Evolutionary conservation across 2,113 vertebrate genomes (phyloP), one percentile per base, ranked within the genome.

Genomic region (Cynopterus brachyotis): DNA sequence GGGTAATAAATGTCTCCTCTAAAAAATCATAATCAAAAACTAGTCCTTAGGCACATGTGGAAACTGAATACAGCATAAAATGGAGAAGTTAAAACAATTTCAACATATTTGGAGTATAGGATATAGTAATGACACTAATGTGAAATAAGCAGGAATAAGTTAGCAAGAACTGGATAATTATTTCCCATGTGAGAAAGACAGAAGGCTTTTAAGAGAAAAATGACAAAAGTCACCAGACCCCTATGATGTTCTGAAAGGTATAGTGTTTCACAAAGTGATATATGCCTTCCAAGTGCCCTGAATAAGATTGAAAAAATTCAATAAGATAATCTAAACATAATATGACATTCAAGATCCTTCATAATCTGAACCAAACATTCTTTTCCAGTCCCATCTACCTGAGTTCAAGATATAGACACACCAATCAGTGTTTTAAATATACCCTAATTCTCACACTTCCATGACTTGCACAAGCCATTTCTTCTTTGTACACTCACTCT

Each of bases 261-360:
- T 5, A 32, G 40, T 83, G 32, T 73, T 96, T 95, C 62, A 90
- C 15, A 88, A 86, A 79, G 35, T 76, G 12, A 20, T 55, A 40
- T 60, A 73, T 75, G 28, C n/a, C 59, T 95, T 78, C 15, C 40
- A 90, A 90, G 10, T 66, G 5, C 60, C 76, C n/a, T 85, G 16
- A 81, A 86, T 37, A 95, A 70, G 13, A 87, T 85, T 87, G 6
- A 83, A 97, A 94, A 93, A 20, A 75, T 59, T 96, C 37, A 80
- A 5, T 72, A 89, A 73, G 8, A 57, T 16, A 85, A 24, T 73
- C 67, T 76, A 90, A 92, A 69, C 17, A 70, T 45, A 28, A 78
- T 64, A 89, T 78, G 37, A 73, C 64, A 67, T 73, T 75, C 45
- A 89, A 80, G 19, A 42, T 69, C 20, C 70, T 89, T 91, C 70